Conservation (phyloP, 2,888 invertebrate species). For the Tiliacea citrago region DNA sequence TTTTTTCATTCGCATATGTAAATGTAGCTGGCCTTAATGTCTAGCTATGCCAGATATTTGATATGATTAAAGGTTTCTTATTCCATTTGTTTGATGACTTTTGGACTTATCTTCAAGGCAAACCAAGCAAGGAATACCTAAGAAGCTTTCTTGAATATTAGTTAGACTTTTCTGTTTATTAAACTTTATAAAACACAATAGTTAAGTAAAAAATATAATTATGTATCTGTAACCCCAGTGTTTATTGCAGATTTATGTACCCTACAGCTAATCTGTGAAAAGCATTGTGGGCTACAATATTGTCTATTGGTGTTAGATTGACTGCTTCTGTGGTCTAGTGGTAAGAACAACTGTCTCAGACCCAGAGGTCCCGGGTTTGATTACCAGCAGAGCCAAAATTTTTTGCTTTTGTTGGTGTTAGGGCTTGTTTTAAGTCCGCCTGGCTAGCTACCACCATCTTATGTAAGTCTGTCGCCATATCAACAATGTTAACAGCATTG, state of each 20-base stretch:
- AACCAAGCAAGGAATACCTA: not conserved
- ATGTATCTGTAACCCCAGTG: not conserved
- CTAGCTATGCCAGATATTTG: not conserved
- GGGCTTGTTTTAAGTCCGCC: too few species aligned
- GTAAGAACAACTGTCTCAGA: too few species aligned
- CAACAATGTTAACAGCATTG: too few species aligned
- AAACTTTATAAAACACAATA: not conserved
- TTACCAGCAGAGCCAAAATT: too few species aligned
- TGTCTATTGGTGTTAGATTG: not conserved
- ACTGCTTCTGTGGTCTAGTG: too few species aligned
- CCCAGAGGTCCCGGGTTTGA: too few species aligned
- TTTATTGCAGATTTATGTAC: not conserved
- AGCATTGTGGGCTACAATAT: not conserved
- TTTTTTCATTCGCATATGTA: constrained; percentile 24
- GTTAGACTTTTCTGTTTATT: too few species aligned
- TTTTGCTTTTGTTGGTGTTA: too few species aligned
- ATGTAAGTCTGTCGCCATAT: too few species aligned
- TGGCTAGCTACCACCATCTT: too few species aligned
- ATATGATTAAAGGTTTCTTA: not conserved
- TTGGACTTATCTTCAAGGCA: not conserved
- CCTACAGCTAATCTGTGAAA: not conserved
- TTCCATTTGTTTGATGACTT: not conserved
- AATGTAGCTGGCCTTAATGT: not conserved
- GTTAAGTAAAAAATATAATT: not conserved
- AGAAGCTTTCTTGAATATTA: not conserved